Percentiles rank a stretch among this genome's conserved stretches.
phyloP scores from a whole-genome alignment of 2,888 invertebrate genomes.

The Catocala nupta region DNA sequence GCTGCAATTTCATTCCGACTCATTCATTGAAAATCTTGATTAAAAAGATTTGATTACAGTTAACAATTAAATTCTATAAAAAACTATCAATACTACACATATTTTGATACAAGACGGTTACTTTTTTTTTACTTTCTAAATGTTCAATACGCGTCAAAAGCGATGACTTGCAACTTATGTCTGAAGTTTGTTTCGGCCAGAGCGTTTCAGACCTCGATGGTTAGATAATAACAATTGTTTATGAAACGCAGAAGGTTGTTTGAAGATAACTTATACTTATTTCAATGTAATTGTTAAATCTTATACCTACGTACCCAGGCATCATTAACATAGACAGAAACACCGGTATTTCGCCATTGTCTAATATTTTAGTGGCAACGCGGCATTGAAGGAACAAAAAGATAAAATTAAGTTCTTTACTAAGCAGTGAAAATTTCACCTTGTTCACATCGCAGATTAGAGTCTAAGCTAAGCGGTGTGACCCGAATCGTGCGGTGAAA shows the following conservation, averaged over 20 bases:
- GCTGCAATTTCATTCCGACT: too few species aligned
- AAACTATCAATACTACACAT: too few species aligned
- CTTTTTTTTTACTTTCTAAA: too few species aligned
- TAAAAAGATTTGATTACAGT: too few species aligned
- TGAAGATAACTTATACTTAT: conserved; percentile 45
- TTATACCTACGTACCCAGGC: conserved; percentile 32
- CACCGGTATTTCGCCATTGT: conserved; percentile 45
- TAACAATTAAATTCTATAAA: too few species aligned
- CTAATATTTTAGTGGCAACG: conserved; percentile 34
- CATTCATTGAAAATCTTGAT: too few species aligned
- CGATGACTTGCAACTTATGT: background rate
- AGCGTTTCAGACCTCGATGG: conserved; percentile 46
- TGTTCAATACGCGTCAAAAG: too few species aligned
- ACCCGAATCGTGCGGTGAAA: conserved; percentile 58
- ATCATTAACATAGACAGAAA: conserved; percentile 43
- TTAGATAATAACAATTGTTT: conserved; percentile 50
- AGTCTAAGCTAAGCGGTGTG: conserved; percentile 49
- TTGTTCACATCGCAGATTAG: conserved; percentile 47
- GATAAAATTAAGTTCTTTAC: conserved; percentile 34
- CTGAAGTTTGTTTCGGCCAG: conserved; percentile 22
- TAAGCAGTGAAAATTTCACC: conserved; percentile 47
- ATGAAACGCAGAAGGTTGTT: conserved; percentile 45
- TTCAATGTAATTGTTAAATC: conserved; percentile 47
- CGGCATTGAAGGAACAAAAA: conserved; percentile 43
- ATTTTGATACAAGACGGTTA: too few species aligned